phyloP scores from a whole-genome alignment of 1,140 invertebrate genomes.

The Drosophila eugracilis region DNA sequence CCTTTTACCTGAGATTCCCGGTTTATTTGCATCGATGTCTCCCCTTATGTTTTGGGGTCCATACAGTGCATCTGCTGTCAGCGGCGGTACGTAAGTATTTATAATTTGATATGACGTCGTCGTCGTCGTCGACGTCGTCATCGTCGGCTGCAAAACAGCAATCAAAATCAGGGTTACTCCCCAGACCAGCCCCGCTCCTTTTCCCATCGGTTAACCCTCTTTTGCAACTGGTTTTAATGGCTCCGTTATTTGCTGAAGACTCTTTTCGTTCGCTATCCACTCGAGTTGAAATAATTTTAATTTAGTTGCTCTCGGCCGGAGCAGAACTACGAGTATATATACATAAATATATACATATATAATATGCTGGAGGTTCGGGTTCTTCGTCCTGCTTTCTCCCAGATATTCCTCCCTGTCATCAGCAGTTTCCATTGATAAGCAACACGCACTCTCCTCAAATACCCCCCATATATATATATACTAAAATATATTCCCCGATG shows the following conservation, averaged over 20 bases:
- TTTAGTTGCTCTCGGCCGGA: conserved; percentile 67
- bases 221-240: conserved; percentile 71
- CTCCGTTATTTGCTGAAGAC: conserved; percentile 64
- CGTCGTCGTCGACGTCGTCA: conserved; percentile 36
- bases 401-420: conserved; percentile 40
- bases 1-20: not conserved
- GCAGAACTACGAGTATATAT: conserved; percentile 57
- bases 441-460: conserved; percentile 46
- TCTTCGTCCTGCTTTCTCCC: conserved; percentile 14
- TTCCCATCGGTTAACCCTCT: conserved; percentile 13
- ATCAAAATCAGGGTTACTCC: conserved; percentile 60
- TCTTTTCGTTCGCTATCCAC: conserved; percentile 58
- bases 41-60: conserved; percentile 2
- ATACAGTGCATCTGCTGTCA: conserved; percentile 19
- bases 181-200: not conserved
- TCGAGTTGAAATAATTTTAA: conserved; percentile 80
- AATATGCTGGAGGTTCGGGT: conserved; percentile 7
- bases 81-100: conserved; percentile 53
- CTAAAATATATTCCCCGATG: not conserved
- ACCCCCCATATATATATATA: too few species aligned
- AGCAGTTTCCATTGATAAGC: conserved; percentile 71
- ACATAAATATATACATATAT: too few species aligned
- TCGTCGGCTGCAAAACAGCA: conserved; percentile 61
- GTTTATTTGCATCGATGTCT: conserved; percentile 27
- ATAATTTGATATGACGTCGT: conserved; percentile 66